Evolutionary conservation across 1,140 invertebrate genomes (phyloP), one percentile per base, ranked within the genome.

Genomic region (Trichomalopsis sarcophagae): DNA sequence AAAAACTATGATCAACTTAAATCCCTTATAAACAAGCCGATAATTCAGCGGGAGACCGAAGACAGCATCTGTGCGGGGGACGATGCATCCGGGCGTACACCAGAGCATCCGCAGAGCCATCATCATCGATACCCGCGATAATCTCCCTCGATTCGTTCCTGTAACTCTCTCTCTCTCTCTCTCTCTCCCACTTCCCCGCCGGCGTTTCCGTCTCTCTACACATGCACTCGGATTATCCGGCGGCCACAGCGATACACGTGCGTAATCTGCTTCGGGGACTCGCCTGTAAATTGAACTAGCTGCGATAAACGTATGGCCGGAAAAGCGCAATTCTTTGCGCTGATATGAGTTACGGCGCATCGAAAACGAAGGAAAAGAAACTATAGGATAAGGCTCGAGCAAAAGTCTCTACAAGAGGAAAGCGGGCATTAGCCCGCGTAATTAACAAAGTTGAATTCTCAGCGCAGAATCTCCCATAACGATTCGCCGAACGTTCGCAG

Each of bases 381-480:
- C 33, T 6, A 44, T 44, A 44, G 27, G 27, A 27, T 44, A 44
- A 1, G 1, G 40, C 7, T 44, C 7, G 7, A 44, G 40, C 0
- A 44, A 40, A 40, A 40, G 36, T 36, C 27, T 27, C 27, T 7
- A 17, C 1, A n/a, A 4, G 55, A 62, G 55, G 21, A 62, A 21
- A 62, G 55, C n/a, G 55, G 21, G 55, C 47, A 50, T 50, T 62
- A n/a, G 55, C n/a, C 21, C 27, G 68, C 68, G 23, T 71, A 30
- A 71, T 71, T 21, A 71, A 71, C 68, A 71, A 71, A 71, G 30
- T 62, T 71, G 13, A 71, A 71, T 71, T 33, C 68, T 30, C 30
- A 10, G 17, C 68, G 50, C 21, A 62, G 55, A 17, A 62, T 21
- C 21, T 62, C 17, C 1, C 21, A 17, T 50, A 62, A 62, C 55